Conservation (phyloP, 2,888 invertebrate genomes). For the Criorhina ranunculi region DNA sequence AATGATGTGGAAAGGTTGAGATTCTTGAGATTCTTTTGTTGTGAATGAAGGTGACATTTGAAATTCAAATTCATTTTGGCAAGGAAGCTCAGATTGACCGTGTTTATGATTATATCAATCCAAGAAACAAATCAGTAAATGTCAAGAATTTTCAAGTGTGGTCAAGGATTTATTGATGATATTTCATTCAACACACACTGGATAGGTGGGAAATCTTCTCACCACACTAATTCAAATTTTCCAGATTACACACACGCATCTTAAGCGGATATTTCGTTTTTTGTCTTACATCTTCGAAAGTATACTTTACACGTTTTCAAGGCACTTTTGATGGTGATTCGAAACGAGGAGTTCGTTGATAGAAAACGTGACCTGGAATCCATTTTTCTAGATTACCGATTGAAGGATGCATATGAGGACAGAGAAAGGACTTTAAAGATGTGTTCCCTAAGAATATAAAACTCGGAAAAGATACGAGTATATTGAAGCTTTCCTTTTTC, state of each 20-base stretch:
- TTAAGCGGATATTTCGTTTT: neutral
- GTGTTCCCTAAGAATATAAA: slow-evolving; percentile 2
- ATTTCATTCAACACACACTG: no score
- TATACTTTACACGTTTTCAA: neutral
- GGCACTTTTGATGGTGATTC: neutral
- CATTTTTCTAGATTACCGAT: slow-evolving; percentile 24
- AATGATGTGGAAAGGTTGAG: slow-evolving; percentile 59
- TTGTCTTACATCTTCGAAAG: neutral
- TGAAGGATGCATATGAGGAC: slow-evolving; percentile 15
- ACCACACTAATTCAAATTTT: neutral
- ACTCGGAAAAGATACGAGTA: neutral
- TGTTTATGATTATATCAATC: neutral
- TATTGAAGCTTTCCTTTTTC: no score
- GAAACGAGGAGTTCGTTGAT: slow-evolving; percentile 11
- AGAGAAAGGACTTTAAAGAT: slow-evolving; percentile 11
- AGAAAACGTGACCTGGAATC: slow-evolving; percentile 52
- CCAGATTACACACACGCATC: neutral
- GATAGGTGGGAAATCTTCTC: no score
- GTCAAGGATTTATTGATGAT: no score
- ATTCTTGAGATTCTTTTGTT: slow-evolving; percentile 17
- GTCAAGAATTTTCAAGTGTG: no score
- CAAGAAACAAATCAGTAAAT: neutral
- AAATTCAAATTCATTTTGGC: slow-evolving; percentile 47
- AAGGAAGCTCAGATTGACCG: neutral
- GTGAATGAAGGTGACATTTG: slow-evolving; percentile 28